Percentiles rank a stretch among this genome's conserved stretches.
phyloP scores from a whole-genome alignment of 2,797 vertebrate genomes.

The Typhlichthys eigenmanni region DNA sequence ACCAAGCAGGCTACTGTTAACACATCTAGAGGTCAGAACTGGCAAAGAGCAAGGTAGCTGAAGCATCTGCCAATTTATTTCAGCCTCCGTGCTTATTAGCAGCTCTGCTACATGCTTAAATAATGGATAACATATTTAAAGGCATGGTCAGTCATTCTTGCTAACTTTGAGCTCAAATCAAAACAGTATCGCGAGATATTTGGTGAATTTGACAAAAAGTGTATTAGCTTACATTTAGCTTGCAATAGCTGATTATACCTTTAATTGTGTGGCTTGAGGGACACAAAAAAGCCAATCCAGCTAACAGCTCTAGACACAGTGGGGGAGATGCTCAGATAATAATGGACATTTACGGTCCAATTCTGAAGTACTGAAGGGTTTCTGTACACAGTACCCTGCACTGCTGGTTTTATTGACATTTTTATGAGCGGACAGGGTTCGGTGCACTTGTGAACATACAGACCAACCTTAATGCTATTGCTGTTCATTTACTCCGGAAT shows the following conservation, averaged over 20 bases:
- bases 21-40: conserved; percentile 39
- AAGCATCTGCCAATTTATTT: conserved; percentile 24
- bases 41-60: conserved; percentile 10
- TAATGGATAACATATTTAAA: conserved; percentile 39
- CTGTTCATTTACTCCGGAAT: conserved; percentile 26
- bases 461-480: conserved; percentile 31
- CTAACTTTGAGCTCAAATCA: too few species aligned
- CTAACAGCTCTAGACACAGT: conserved; percentile 29
- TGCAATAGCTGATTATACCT: neutral
- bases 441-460: conserved; percentile 36
- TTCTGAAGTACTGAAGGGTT: conserved; percentile 33
- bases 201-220: too few species aligned
- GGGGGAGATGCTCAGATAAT: conserved; percentile 53
- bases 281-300: conserved; percentile 40
- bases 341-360: conserved; percentile 47
- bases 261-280: conserved; percentile 40
- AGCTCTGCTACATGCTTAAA: conserved; percentile 31
- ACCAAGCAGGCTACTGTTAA: conserved; percentile 39
- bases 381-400: conserved; percentile 5
- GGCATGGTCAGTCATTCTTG: too few species aligned
- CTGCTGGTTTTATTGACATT: conserved; percentile 52
- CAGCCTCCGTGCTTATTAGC: conserved; percentile 35
- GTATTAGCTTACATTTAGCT: too few species aligned
- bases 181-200: too few species aligned
- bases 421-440: conserved; percentile 30